Evolutionary conservation across 1,140 invertebrate species (phyloP).

Genomic region (Coptotermes formosanus): DNA sequence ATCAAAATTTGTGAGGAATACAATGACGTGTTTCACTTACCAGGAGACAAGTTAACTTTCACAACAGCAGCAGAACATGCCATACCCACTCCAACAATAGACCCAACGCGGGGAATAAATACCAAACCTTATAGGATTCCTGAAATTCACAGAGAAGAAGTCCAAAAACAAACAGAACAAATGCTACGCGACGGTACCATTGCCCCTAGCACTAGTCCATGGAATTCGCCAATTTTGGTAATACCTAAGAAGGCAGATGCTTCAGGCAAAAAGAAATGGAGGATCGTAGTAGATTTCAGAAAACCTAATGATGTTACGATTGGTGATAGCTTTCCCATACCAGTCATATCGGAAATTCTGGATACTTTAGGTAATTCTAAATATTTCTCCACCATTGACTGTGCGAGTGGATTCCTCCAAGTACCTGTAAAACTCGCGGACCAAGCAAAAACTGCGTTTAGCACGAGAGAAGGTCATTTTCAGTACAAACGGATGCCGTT

Average conservation of each 20-base stretch:
- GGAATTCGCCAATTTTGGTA: conserved; percentile 28
- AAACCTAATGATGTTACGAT: conserved; percentile 42
- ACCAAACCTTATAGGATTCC: conserved; percentile 44
- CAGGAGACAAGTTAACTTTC: no score
- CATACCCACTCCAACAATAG: neutral
- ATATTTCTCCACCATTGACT: conserved; percentile 49
- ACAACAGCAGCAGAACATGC: neutral
- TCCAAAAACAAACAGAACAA: conserved; percentile 46
- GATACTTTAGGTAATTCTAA: conserved; percentile 45
- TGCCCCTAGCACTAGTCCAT: conserved; percentile 30
- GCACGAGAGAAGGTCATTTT: conserved; percentile 43
- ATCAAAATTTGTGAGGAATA: neutral
- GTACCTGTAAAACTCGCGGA: conserved; percentile 45
- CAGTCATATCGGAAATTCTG: conserved; percentile 50
- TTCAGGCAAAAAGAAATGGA: conserved; percentile 45
- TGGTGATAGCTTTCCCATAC: conserved; percentile 52
- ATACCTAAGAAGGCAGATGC: conserved; percentile 39
- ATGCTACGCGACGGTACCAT: conserved; percentile 48
- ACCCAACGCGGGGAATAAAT: conserved; percentile 36
- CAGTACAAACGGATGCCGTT: conserved; percentile 44
- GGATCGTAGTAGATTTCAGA: conserved; percentile 46
- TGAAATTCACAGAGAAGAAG: conserved; percentile 45
- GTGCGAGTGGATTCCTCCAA: conserved; percentile 52
- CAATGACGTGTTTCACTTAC: neutral
- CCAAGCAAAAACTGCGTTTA: conserved; percentile 51